Conservation (phyloP, 2,113 vertebrate species). For the Anarhynchus alexandrinus region DNA sequence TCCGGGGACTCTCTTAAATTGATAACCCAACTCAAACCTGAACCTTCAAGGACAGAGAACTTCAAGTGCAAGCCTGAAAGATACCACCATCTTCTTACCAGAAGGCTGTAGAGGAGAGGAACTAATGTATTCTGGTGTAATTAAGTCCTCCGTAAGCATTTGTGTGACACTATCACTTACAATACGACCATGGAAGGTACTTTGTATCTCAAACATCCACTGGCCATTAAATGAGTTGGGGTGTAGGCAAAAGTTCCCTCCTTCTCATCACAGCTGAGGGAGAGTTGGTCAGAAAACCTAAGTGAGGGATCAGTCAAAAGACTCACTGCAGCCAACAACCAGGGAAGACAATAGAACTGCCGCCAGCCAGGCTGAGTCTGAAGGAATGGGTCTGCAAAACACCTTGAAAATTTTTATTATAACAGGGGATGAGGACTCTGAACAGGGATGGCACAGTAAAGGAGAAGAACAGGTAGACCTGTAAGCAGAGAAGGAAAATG, state of each 20-base stretch:
- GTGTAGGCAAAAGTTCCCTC: neutral
- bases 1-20: rapidly evolving
- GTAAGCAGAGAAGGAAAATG: neutral
- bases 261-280: neutral
- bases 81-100: neutral
- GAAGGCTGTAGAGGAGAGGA: neutral
- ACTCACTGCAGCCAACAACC: neutral
- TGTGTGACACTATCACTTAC: neutral
- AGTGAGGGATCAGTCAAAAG: neutral
- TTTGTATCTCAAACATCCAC: neutral
- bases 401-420: neutral
- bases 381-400: neutral
- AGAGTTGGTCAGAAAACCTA: neutral
- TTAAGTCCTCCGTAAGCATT: neutral
- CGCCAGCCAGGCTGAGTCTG: neutral
- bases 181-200: neutral
- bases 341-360: neutral
- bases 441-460: neutral
- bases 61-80: neutral
- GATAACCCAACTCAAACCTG: rapidly evolving
- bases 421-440: neutral
- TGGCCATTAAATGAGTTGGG: neutral
- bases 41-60: neutral
- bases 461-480: neutral
- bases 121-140: neutral